Evolutionary conservation across 2,797 vertebrate genomes (phyloP), one percentile per base, ranked within the genome.

Genomic region (Premnoplex brunnescens): DNA sequence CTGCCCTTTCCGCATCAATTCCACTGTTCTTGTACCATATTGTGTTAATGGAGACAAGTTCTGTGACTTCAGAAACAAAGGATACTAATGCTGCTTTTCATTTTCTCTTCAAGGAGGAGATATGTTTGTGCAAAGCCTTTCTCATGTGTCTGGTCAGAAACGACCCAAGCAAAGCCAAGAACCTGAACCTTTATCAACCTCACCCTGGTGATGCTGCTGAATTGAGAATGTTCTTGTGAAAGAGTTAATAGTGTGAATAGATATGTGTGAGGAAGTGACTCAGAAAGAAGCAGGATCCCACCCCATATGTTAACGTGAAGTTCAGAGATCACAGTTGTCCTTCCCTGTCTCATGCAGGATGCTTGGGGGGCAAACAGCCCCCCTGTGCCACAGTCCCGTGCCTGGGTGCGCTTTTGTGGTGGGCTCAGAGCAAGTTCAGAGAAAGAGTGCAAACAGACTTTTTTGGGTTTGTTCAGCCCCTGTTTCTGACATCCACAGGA

Each of bases 21-120:
- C 74, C 22, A 14, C 78, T 58, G 2, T 60, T 85, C 32, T 68
- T 88, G 14, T 73, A 16, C 54, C 0, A 0, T 13, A 18, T 55
- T 67, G 41, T 64, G 60, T 58, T 56, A 54, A 36, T 48, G 22
- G 43, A 85, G 89, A 60, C 5, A 1, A n/a, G 39, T 71, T 51
- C 62, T 78, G 41, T 51, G 69, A 68, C 77, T 95, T 81, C 66
- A 84, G 88, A 88, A 96, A 66, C 69, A 66, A 84, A 81, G 43
- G 54, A 18, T 16, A 3, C 67, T 58, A 72, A 66, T 44, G 30
- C 54, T 93, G 54, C 85, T 93, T 67, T 85, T 84, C 18, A 34
- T 52, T 84, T 80, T 69, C 71, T 76, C 13, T 85, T 72, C 66
- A 41, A 71, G 85, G 60, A 92, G 51, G 62, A 81, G 3, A 1